Evolutionary conservation across 2,888 invertebrate species (phyloP).

Genomic region (Nasonia oneida): DNA sequence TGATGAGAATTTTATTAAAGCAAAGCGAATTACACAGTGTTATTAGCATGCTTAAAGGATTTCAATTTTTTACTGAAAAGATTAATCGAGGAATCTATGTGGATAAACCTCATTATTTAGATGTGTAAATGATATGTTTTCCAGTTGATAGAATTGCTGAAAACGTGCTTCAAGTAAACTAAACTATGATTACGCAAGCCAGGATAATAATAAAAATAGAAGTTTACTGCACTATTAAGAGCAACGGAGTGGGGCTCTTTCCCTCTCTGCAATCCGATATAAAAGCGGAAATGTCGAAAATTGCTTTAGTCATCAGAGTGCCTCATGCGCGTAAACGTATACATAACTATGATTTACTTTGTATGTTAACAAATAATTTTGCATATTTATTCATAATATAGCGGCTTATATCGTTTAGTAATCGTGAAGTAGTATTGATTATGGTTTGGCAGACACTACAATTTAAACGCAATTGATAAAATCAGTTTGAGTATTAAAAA

Average conservation of each 20-base stretch:
- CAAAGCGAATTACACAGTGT: neutral
- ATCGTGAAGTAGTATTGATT: neutral
- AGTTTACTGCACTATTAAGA: conserved; percentile 40
- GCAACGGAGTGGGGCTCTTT: conserved; percentile 41
- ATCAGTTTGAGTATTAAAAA: too few species aligned
- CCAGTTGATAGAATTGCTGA: neutral
- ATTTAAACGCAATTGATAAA: too few species aligned
- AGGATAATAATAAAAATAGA: conserved; percentile 49
- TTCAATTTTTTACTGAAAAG: conserved; percentile 20
- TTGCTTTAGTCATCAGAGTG: conserved; percentile 43
- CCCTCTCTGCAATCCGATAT: conserved; percentile 39
- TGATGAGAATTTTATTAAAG: neutral
- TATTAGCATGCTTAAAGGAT: conserved; percentile 8
- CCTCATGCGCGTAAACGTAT: conserved; percentile 29
- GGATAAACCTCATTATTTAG: conserved; percentile 45
- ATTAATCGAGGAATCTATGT: conserved; percentile 45
- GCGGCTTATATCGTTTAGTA: neutral
- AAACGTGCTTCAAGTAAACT: conserved; percentile 42
- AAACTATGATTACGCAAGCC: conserved; percentile 52
- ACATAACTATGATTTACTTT: conserved; percentile 63
- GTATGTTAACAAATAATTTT: conserved; percentile 63
- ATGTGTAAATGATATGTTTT: conserved; percentile 43
- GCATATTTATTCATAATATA: neutral
- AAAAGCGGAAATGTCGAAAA: conserved; percentile 50
- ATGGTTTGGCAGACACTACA: too few species aligned